These are phyloP conservation scores for Fregetta grallaria DNA, from an alignment of 2,113 vertebrate genomes.

Conservation along the genomic window DNA sequence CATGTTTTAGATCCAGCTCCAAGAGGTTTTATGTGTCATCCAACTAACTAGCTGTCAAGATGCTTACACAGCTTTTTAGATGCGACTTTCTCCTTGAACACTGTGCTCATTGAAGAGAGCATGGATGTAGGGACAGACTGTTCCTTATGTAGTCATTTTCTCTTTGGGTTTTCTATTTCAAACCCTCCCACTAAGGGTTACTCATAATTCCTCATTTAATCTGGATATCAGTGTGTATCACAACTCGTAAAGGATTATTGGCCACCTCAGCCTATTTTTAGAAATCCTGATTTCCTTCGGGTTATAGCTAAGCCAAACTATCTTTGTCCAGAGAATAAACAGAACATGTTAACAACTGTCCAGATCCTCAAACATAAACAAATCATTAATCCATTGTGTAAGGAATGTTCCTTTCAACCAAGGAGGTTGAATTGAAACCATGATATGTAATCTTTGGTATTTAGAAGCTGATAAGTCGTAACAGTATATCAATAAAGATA, in stretches of 20 bases:
- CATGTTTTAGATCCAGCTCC: slow-evolving; percentile 25
- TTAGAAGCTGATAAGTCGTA: slow-evolving; percentile 30
- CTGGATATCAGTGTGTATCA: background rate
- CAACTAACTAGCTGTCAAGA: slow-evolving; percentile 13
- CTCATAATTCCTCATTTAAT: slow-evolving; percentile 5
- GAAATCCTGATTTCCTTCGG: background rate
- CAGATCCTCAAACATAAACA: background rate
- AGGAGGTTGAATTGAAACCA: slow-evolving; percentile 22
- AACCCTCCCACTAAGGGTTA: background rate
- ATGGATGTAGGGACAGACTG: background rate
- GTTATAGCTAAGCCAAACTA: background rate
- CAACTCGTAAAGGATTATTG: background rate
- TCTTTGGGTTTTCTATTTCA: background rate
- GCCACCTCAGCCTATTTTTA: background rate
- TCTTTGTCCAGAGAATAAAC: slow-evolving; percentile 17
- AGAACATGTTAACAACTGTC: background rate
- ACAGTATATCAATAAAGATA: slow-evolving; percentile 29
- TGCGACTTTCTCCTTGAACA: background rate
- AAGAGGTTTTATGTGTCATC: slow-evolving; percentile 47
- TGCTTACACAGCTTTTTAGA: slow-evolving; percentile 34
- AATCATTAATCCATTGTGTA: slow-evolving; percentile 1
- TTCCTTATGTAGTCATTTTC: background rate
- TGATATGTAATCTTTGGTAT: slow-evolving; percentile 20
- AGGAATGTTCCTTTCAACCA: background rate
- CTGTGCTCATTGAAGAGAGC: background rate